phyloP scores from a whole-genome alignment of 2,888 invertebrate species.

The Ophioninae sp. region DNA sequence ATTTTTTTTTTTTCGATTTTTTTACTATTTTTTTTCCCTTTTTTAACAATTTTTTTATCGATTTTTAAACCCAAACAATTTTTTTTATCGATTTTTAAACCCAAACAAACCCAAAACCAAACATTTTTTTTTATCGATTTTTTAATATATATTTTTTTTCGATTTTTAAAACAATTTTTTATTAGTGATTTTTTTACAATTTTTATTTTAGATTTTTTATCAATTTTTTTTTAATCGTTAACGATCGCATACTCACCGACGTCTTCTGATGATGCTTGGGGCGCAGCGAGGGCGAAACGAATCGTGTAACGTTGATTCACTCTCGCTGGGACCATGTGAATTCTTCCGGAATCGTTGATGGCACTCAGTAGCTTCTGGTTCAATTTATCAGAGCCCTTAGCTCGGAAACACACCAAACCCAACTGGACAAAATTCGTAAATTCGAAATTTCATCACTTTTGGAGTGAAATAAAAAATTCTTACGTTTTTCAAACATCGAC shows the following conservation, averaged over 20 bases:
- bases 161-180: neutral
- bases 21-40: neutral
- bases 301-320: slow-evolving; percentile 95
- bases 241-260: slow-evolving; percentile 83
- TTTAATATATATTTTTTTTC: neutral
- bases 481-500: neutral
- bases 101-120: too few relatives aligned
- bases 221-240: neutral
- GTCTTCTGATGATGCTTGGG: slow-evolving; percentile 92
- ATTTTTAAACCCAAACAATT: too few relatives aligned
- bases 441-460: neutral
- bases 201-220: neutral
- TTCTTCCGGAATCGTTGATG: slow-evolving; percentile 96
- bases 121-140: neutral
- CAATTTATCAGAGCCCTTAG: slow-evolving; percentile 89
- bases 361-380: slow-evolving; percentile 95
- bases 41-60: too few relatives aligned
- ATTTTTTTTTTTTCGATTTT: neutral
- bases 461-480: neutral
- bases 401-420: slow-evolving; percentile 95
- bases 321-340: slow-evolving; percentile 98
- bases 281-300: slow-evolving; percentile 96
- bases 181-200: slow-evolving; percentile 11
- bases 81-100: neutral
- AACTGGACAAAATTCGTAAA: slow-evolving; percentile 81